phyloP scores from a whole-genome alignment of 2,113 vertebrate genomes.

The Heloderma charlesbogerti region DNA sequence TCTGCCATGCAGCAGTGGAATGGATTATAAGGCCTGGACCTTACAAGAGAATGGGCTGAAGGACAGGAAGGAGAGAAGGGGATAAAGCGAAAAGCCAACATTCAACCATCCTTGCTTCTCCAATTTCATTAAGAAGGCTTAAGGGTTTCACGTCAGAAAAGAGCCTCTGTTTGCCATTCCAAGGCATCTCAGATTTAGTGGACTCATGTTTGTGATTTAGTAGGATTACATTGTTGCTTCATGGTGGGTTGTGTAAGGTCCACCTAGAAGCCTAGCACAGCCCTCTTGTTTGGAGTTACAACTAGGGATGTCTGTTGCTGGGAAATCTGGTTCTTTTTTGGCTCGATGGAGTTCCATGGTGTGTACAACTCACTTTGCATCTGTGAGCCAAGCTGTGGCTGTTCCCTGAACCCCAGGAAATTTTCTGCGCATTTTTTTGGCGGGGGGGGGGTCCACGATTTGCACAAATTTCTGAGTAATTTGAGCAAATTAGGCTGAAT shows the following conservation, averaged over 20 bases:
- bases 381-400: too few species aligned
- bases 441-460: too few species aligned
- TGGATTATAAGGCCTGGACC: not conserved
- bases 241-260: not conserved
- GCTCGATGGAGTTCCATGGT: too few species aligned
- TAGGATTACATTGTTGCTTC: not conserved
- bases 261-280: not conserved
- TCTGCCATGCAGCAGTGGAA: not conserved
- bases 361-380: too few species aligned
- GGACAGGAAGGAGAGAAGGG: not conserved
- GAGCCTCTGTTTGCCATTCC: not conserved
- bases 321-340: too few species aligned
- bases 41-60: not conserved
- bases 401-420: too few species aligned
- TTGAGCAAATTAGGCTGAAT: too few species aligned
- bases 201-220: not conserved
- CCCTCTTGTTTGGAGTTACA: too few species aligned
- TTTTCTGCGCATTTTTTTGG: too few species aligned
- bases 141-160: not conserved
- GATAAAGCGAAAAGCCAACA: conserved; percentile 15
- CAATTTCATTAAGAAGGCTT: conserved; percentile 11
- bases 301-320: too few species aligned
- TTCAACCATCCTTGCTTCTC: not conserved
- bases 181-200: too few species aligned
- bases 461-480: too few species aligned